Evolutionary conservation across 1,140 invertebrate species (phyloP), one percentile per base, ranked within the genome.

Genomic region (Ceratitis capitata): DNA sequence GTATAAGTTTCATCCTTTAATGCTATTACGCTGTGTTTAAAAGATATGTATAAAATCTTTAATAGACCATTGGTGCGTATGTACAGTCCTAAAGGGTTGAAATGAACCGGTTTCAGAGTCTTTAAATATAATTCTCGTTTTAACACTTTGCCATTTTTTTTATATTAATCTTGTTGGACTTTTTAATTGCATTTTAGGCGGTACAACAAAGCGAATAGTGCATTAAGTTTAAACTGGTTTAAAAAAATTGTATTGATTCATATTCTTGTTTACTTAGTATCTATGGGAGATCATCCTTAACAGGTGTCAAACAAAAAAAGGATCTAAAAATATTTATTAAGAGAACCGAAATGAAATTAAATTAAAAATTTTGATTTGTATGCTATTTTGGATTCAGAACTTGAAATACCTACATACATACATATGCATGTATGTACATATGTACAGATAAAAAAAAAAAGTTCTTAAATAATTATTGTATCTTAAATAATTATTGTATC

Each of bases 31-130:
- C 29, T 16, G 19, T 78, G 39, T 78, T 45, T 78, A 35, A 78
- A 78, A 78, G 45, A 9, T 56, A 78, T 39, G 39, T 32, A 78
- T 78, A 78, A 78, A 78, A 45, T 78, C 69, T n/a, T 35, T 45
- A 78, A 14, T 35, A 78, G 69, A 78, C 45, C 69, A 39, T 12
- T 10, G 69, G 9, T 26, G 39, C n/a, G 69, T 45, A n/a, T 10
- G 19, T 32, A 78, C 69, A 45, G 69, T 32, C 10, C 39, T 14
- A 78, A 32, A 10, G 69, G 69, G 69, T 78, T 78, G 69, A 78
- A 78, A 78, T 78, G 19, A 78, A 78, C 69, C 69, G 69, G 69
- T 78, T 78, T 78, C 39, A 10, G 12, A 26, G 42, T 78, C 69
- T 45, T 78, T 10, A 78, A 78, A 39, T 78, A 78, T 12, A 19